Evolutionary conservation across 2,797 vertebrate species (phyloP), one percentile per base, ranked within the genome.

Genomic region (Silurus lanzhouensis): DNA sequence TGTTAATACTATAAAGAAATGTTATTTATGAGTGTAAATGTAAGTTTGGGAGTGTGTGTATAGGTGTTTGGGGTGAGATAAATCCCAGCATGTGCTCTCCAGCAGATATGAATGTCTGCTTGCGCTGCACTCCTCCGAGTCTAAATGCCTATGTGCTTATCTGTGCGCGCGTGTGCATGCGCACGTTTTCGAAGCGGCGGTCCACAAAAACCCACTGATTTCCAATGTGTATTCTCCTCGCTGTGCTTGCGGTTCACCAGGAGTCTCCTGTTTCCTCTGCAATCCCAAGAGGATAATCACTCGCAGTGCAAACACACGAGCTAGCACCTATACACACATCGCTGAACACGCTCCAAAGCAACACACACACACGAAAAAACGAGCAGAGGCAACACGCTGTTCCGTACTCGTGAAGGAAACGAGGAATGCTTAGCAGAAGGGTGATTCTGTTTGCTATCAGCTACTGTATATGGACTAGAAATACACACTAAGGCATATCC

Each of bases 231-330:
- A 57, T 78, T 87, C 77, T 70, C 71, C n/a, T 15, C 27, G 15
- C 78, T 63, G 85, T 86, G 89, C 48, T 20, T 80, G 68, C 67
- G 63, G 67, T 86, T 86, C 48, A n/a, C 90, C 84, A 87, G 91
- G 89, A 88, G 81, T 87, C 87, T 87, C 83, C 68, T 2, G 76
- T 87, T 89, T 67, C 87, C 82, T 81, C n/a, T 17, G 84, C 89
- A 90, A 84, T 91, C 89, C 90, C 86, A 83, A 84, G 81, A 88
- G 87, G 86, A 91, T 90, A 89, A 91, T 88, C 84, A 77, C 52
- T 81, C 55, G 66, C 71, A 72, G 22, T 31, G 52, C 77, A 84
- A 84, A 88, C 81, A 66, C 63, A 81, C 48, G 66, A 8, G 27
- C 70, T 82, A 61, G 71, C 66, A 85, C 38, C 55, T 75, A 48